Evolutionary conservation across 2,797 vertebrate species (phyloP), one percentile per base, ranked within the genome.

Genomic region (Molossus alvarezi): DNA sequence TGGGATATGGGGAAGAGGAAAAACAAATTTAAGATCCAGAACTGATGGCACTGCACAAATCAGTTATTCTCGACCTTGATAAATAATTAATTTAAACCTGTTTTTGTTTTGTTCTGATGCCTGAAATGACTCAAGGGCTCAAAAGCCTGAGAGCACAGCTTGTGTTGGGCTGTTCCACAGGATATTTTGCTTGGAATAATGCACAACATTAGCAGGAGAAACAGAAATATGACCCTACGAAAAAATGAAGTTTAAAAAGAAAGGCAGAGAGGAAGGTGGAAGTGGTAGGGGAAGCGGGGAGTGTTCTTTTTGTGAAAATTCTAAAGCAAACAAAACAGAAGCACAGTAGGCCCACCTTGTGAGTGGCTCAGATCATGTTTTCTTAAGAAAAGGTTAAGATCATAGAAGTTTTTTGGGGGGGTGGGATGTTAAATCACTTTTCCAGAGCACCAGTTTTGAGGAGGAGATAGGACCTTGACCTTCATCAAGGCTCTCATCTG

Each of bases 21-120:
- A 91, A 89, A 94, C 76, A 84, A 85, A 90, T 88, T 91, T 72
- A 77, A 97, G 96, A 88, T 65, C 88, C 91, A 91, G 77, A 85
- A 93, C 80, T 92, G 67, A 94, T 2, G 48, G 88, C 90, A 79
- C n/a, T 57, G 60, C 91, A 94, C 82, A 95, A 95, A 98, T 98
- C 98, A 97, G 67, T 98, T 97, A 97, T 97, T 98, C 95, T 89
- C 88, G 92, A 97, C 97, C 94, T 97, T 97, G 94, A 98, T 98
- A 93, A 98, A 98, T 98, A 97, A 98, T 98, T 97, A 96, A 98
- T 97, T 97, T 93, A 96, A 97, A 83, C 94, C 96, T 96, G 97
- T 97, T 98, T 97, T 97, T 97, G 91, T 97, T 98, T 98, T 94
- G 93, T 94, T 95, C 91, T 21, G n/a, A 91, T 25, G 82, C 91